Base-by-base conservation (phyloP, 1,140 invertebrate species). In the Aplysia californica region DNA sequence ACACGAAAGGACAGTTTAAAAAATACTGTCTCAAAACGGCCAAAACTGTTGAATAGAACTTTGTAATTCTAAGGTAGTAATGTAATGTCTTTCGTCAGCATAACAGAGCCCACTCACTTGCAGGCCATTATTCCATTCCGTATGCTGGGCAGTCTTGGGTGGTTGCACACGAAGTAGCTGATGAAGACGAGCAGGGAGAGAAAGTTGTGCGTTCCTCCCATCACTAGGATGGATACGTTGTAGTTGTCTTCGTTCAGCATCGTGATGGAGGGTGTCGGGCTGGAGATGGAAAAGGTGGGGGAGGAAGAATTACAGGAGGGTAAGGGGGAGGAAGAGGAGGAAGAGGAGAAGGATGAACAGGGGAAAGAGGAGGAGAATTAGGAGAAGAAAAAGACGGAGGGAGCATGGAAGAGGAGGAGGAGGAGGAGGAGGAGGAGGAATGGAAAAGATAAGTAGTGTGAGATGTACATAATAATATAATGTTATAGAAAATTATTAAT, bases 101-200 rank as follows among this genome's bases (percentile, higher is more conserved):
- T n/a, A n/a, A n/a, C n/a, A n/a, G n/a, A n/a, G n/a, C n/a, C n/a
- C n/a, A 79, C 84, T 80, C 79, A 86, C 86, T 82, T 85, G 61
- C 84, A 76, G 2, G 79, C 78, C 0, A 55, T 69, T 5, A 83
- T 56, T 15, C 82, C 79, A 15, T 75, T 77, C 26, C 77, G 77
- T 4, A 82, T 67, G 74, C 85, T 79, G 5, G 89, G 89, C 20
- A 89, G 76, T 18, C 85, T 78, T n/a, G 89, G 89, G 71, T 89
- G 89, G 74, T 90, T 89, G 50, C 87, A 86, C 33, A 89, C 81
- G 76, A 90, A 90, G 80, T 89, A 90, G 75, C 87, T 90, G 77
- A 90, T 80, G 44, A 90, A 80, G 3, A 90, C 83, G 3, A 88
- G 75, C 0, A 86, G 67, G 35, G 83, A 85, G 59, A 89, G 84